Percentiles rank a stretch among this genome's conserved stretches.
phyloP scores from a whole-genome alignment of 2,113 vertebrate genomes.

The Meleagris gallopavo region DNA sequence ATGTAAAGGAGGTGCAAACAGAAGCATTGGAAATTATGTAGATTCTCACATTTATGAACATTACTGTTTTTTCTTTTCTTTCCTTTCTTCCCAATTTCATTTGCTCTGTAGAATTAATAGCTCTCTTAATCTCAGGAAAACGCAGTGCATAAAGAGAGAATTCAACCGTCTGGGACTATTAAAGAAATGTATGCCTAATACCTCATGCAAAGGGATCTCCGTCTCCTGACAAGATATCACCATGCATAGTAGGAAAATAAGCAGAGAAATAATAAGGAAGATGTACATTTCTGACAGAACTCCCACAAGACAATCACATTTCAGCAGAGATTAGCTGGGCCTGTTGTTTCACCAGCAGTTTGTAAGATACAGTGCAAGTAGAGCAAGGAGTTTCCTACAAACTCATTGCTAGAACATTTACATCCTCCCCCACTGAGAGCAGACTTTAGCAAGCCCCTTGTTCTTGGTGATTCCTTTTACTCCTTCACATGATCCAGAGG shows the following conservation, averaged over 20 bases:
- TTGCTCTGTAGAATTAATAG: conserved; percentile 62
- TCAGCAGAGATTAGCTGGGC: neutral
- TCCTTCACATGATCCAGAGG: neutral
- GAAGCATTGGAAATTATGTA: conserved; percentile 74
- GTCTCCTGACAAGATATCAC: neutral
- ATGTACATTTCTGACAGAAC: neutral
- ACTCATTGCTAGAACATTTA: neutral
- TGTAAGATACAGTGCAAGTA: neutral
- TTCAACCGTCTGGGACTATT: conserved; percentile 47
- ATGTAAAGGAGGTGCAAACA: conserved; percentile 72
- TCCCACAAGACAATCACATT: neutral
- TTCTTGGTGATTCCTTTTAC: neutral
- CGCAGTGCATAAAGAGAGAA: neutral
- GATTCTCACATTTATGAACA: conserved; percentile 67
- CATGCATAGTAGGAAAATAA: neutral
- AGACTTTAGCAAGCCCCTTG: neutral
- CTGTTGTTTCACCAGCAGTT: neutral
- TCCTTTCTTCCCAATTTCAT: conserved; percentile 61
- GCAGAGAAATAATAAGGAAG: conserved; percentile 13
- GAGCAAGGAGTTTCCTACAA: neutral
- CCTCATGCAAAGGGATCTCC: neutral
- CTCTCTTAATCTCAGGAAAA: conserved; percentile 69
- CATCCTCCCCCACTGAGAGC: neutral
- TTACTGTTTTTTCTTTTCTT: conserved; percentile 48
- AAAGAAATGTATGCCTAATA: conserved; percentile 15